A percentile compares a stretch with the other conserved stretches of the same genome.
Conservation (phyloP, 2,888 invertebrate species). For the Cyaniris semiargus region DNA sequence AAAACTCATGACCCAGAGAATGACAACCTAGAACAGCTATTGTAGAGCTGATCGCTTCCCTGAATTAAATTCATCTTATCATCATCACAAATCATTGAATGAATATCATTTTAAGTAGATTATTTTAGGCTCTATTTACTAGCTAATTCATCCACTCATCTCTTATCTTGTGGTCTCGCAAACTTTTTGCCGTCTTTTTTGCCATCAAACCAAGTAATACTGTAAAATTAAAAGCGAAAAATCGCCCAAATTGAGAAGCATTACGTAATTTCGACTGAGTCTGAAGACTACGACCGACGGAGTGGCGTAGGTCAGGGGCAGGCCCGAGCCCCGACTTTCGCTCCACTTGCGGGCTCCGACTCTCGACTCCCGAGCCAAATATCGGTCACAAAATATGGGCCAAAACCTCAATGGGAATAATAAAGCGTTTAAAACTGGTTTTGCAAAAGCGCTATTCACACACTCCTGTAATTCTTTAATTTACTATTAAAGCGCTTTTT, state of each 20-base stretch:
- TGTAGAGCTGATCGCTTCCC: not conserved
- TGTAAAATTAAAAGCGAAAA: not conserved
- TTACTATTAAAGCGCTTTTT: not conserved
- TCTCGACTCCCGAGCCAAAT: conserved; percentile 5
- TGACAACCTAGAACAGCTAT: not conserved
- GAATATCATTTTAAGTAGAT: no score
- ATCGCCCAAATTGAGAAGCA: not conserved
- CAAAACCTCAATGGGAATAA: not conserved
- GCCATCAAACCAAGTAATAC: not conserved
- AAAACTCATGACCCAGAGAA: not conserved
- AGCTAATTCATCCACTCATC: not conserved
- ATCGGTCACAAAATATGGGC: conserved; percentile 22
- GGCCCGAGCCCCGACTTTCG: conserved; percentile 18
- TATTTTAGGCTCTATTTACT: not conserved
- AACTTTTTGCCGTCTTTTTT: not conserved
- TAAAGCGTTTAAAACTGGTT: not conserved
- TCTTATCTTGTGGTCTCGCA: not conserved
- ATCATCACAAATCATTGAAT: no score
- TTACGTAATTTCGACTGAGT: not conserved
- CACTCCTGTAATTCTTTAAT: not conserved
- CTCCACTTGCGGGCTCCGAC: conserved; percentile 21
- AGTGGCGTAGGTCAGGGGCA: conserved; percentile 26
- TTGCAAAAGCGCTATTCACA: not conserved
- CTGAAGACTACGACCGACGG: conserved; percentile 4
- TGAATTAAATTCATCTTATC: not conserved